A percentile compares a stretch with the other conserved stretches of the same genome.
phyloP scores from a whole-genome alignment of 1,140 invertebrate genomes.

The Leptopilina boulardi region DNA sequence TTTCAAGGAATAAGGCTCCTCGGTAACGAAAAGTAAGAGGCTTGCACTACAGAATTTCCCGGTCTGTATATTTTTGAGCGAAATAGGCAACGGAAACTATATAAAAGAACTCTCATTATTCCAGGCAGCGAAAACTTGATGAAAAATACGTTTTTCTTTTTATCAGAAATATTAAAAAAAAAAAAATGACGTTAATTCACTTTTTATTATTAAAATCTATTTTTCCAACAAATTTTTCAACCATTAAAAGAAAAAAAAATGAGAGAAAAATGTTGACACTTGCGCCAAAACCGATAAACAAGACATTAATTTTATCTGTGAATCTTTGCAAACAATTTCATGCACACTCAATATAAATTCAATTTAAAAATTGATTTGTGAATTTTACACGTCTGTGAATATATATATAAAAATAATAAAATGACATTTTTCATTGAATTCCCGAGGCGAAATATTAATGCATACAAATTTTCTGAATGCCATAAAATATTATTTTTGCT shows the following conservation, averaged over 20 bases:
- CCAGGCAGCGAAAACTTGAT: conserved; percentile 21
- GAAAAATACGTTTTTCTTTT: conserved; percentile 15
- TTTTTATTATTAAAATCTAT: conserved; percentile 9
- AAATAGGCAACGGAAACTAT: background rate
- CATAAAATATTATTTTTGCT: too few relatives aligned
- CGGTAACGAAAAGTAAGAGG: conserved; percentile 25
- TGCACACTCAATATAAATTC: background rate
- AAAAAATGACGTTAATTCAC: background rate
- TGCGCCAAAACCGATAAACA: background rate
- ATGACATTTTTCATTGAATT: too few relatives aligned
- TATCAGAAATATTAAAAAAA: background rate
- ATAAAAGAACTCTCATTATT: conserved; percentile 22
- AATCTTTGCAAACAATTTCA: background rate
- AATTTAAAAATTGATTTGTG: background rate
- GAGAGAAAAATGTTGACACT: background rate
- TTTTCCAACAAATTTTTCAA: background rate
- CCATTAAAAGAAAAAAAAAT: background rate
- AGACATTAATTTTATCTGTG: conserved; percentile 7
- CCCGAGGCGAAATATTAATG: too few relatives aligned
- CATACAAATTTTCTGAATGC: too few relatives aligned
- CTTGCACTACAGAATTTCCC: background rate
- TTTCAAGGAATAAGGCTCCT: background rate
- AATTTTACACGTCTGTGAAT: background rate
- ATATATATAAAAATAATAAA: too few relatives aligned
- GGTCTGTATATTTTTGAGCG: conserved; percentile 17